Conservation (phyloP, 2,797 vertebrate species). For the Pelodytes ibericus region DNA sequence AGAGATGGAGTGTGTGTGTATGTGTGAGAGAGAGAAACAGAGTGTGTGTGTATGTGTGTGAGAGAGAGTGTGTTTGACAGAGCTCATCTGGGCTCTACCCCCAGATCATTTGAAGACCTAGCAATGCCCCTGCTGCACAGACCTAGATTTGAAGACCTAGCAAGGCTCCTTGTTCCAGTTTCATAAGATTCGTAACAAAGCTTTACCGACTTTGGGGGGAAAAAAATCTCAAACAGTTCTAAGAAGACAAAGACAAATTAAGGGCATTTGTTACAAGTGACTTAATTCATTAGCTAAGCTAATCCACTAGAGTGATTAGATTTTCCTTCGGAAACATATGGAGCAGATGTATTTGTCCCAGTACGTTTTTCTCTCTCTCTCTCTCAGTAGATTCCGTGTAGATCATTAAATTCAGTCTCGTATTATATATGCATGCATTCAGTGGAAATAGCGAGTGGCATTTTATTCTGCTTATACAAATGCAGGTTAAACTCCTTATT, state of each 20-base stretch:
- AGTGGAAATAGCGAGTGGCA: background rate
- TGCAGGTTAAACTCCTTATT: too few species aligned
- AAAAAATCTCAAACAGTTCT: background rate
- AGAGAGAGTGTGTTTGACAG: too few species aligned
- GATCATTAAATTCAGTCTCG: conserved; percentile 2
- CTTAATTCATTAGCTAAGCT: conserved; percentile 24
- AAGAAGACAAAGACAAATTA: conserved; percentile 13
- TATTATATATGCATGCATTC: conserved; percentile 23
- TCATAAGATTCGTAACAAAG: background rate
- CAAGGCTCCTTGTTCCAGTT: too few species aligned
- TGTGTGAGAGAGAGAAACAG: too few species aligned
- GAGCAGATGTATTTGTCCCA: background rate
- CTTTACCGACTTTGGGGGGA: background rate
- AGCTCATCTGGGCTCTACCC: too few species aligned
- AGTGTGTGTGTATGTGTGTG: too few species aligned
- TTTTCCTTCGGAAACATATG: conserved; percentile 26
- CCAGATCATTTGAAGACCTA: too few species aligned
- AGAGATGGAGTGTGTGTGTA: too few species aligned
- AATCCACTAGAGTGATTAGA: conserved; percentile 8
- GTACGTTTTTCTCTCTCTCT: background rate
- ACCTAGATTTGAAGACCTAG: too few species aligned
- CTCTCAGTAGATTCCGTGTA: conserved; percentile 12
- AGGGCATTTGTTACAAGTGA: conserved; percentile 21
- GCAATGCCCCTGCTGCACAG: too few species aligned
- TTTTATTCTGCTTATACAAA: background rate